phyloP scores from a whole-genome alignment of 2,113 vertebrate genomes.

The Platysternon megacephalum region DNA sequence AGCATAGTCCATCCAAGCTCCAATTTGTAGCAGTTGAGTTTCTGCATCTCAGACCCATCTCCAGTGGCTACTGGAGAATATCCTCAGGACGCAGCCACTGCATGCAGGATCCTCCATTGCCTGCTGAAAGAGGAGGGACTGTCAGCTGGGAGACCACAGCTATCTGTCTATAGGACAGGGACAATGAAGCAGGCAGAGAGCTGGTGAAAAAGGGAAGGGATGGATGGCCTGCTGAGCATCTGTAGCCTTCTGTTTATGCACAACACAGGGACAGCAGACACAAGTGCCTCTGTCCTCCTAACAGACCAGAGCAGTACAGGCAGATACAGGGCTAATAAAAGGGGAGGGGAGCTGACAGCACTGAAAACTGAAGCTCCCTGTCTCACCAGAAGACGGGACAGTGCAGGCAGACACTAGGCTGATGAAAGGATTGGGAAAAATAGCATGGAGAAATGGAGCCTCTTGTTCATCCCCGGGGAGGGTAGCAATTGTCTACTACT shows the following conservation, averaged over 20 bases:
- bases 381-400: background rate
- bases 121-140: background rate
- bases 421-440: background rate
- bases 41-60: background rate
- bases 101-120: background rate
- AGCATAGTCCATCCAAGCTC: background rate
- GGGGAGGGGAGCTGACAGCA: background rate
- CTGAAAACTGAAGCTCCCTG: background rate
- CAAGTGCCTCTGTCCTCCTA: background rate
- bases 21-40: background rate
- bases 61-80: background rate
- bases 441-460: constrained; percentile 24
- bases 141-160: background rate
- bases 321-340: background rate
- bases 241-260: background rate
- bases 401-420: background rate
- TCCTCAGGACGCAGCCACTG: background rate
- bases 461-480: constrained; percentile 34
- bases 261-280: background rate
- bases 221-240: background rate
- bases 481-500: constrained; percentile 31
- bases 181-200: background rate
- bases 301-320: background rate
- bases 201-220: background rate
- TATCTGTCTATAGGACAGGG: background rate